Percentiles rank a stretch among this genome's conserved stretches.
phyloP scores from a whole-genome alignment of 2,113 vertebrate species.

The Cyanocitta stelleri region DNA sequence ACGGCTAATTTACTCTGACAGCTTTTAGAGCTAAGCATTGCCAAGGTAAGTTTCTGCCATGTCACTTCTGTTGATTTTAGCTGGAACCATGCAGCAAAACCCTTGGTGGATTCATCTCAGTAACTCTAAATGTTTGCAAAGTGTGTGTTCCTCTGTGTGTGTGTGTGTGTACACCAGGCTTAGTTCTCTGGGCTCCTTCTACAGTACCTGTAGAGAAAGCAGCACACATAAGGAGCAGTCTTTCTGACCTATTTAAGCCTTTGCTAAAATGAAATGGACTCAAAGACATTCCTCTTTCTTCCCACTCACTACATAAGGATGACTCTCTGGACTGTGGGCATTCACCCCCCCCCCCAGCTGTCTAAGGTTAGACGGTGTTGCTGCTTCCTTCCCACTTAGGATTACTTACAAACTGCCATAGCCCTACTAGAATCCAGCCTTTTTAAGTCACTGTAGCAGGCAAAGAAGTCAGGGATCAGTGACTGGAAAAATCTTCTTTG shows the following conservation, averaged over 20 bases:
- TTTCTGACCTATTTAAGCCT: neutral
- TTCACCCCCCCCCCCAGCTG: neutral
- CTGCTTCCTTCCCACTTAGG: neutral
- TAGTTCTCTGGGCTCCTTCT: neutral
- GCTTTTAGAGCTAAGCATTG: neutral
- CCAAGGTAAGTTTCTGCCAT: neutral
- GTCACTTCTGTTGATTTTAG: neutral
- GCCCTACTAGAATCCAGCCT: neutral
- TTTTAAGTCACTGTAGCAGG: neutral
- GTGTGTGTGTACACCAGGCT: neutral
- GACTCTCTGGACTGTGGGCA: neutral
- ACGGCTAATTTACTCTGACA: neutral
- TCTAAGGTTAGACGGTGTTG: neutral
- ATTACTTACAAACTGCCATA: neutral
- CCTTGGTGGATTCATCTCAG: neutral
- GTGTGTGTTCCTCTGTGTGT: too few relatives aligned
- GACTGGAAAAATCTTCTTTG: neutral
- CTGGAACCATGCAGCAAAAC: neutral
- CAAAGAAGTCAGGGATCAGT: neutral
- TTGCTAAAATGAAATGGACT: neutral
- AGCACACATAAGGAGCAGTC: neutral
- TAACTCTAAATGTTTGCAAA: neutral
- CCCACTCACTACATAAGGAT: neutral
- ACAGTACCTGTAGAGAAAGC: neutral
- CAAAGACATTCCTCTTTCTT: neutral